Evolutionary conservation across 37 sponge, comb jelly and placozoan species (phyloP).

Genomic region (Spongilla lacustris): DNA sequence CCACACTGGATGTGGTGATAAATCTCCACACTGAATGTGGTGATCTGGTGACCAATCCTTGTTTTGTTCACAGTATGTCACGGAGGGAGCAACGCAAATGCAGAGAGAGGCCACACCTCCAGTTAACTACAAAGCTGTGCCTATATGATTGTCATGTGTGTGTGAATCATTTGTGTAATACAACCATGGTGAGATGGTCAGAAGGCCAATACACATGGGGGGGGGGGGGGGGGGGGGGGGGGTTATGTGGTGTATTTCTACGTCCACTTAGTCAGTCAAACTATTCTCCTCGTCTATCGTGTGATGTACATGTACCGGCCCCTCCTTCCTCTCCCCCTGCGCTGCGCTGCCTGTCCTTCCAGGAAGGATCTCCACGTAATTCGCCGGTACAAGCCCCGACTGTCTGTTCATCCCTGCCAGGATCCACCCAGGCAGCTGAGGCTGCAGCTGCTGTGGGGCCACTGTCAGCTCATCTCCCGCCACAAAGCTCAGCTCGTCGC

Average conservation of each 20-base stretch:
- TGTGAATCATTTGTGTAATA: not conserved
- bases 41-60: not conserved
- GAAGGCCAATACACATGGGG: no score
- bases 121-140: not conserved
- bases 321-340: slow-evolving; percentile 3
- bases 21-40: no score
- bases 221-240: no score
- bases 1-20: no score
- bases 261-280: not conserved
- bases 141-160: not conserved
- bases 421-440: not conserved
- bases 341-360: not conserved
- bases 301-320: not conserved
- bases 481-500: slow-evolving; percentile 59
- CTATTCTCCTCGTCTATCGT: slow-evolving; percentile 8
- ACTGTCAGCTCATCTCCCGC: slow-evolving; percentile 67
- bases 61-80: slow-evolving; percentile 10
- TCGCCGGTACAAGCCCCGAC: not conserved
- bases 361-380: not conserved
- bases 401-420: not conserved
- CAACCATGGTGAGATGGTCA: no score
- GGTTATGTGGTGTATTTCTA: no score
- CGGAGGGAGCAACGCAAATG: not conserved
- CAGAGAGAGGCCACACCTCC: slow-evolving; percentile 2
- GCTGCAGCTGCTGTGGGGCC: not conserved